These are phyloP conservation scores for Aphrophora alni DNA, from an alignment of 2,888 invertebrate species.

Conservation along the genomic window DNA sequence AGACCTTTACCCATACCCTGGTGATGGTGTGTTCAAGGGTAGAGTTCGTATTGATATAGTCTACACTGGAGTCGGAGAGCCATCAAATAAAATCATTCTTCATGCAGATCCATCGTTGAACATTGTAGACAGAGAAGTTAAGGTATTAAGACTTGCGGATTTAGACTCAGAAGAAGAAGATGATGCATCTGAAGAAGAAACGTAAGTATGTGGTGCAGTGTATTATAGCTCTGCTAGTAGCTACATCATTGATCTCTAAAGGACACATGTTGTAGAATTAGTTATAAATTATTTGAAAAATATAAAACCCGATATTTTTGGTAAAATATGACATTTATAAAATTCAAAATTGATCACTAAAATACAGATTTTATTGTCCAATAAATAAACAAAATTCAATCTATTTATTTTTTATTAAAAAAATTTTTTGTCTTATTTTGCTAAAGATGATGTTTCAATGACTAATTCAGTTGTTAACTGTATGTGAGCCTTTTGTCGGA, in stretches of 20 bases:
- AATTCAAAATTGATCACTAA: no score
- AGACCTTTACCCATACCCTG: constrained; percentile 70
- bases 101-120: constrained; percentile 46
- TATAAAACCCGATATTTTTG: no score
- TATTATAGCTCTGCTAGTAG: not conserved
- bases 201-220: constrained; percentile 48
- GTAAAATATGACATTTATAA: no score
- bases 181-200: constrained; percentile 48
- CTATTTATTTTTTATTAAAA: no score
- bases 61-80: constrained; percentile 39
- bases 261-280: no score
- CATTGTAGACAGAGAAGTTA: constrained; percentile 48
- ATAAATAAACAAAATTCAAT: no score
- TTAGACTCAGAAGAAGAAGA: constrained; percentile 49
- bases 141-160: constrained; percentile 47
- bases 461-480: no score
- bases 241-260: not conserved
- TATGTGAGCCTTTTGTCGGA: no score
- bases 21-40: constrained; percentile 71
- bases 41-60: constrained; percentile 69
- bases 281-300: no score
- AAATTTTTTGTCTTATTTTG: no score
- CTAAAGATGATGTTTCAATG: no score
- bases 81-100: constrained; percentile 43
- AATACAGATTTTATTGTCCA: no score